Conservation (phyloP, 1,140 invertebrate genomes). For the Choristoneura fumiferana region DNA sequence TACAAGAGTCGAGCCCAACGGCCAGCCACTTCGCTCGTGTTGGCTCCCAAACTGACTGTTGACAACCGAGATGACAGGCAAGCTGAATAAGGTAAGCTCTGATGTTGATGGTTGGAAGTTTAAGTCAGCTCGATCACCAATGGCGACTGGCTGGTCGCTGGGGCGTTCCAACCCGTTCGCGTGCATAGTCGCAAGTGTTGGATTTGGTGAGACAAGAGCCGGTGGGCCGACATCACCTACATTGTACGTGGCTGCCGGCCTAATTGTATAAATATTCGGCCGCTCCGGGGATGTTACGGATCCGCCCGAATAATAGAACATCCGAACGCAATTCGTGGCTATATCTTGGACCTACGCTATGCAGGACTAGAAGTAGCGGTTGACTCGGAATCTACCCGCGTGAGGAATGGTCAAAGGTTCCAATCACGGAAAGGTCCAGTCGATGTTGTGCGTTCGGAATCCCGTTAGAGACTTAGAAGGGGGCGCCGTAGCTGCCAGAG, state of each 20-base stretch:
- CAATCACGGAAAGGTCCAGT: slow-evolving; percentile 4
- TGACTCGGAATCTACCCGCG: not conserved
- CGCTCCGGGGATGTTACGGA: slow-evolving; percentile 37
- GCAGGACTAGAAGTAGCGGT: slow-evolving; percentile 14
- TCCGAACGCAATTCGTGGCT: slow-evolving; percentile 7
- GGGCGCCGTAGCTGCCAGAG: slow-evolving; percentile 81
- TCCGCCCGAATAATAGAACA: slow-evolving; percentile 44
- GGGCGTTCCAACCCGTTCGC: slow-evolving; percentile 55
- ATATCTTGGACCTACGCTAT: slow-evolving; percentile 12
- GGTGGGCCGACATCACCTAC: slow-evolving; percentile 58
- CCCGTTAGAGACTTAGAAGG: slow-evolving; percentile 57
- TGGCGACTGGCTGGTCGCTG: slow-evolving; percentile 59
- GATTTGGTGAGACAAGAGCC: slow-evolving; percentile 42
- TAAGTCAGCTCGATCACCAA: slow-evolving; percentile 30
- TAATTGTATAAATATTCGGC: slow-evolving; percentile 55
- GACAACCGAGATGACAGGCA: slow-evolving; percentile 24
- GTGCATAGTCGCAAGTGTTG: slow-evolving; percentile 74
- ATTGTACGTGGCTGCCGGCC: slow-evolving; percentile 65
- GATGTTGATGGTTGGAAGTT: not conserved
- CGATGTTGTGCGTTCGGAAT: slow-evolving; percentile 28
- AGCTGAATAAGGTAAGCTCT: not conserved
- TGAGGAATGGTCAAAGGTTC: not conserved
- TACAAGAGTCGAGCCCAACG: slow-evolving; percentile 68
- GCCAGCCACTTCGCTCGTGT: slow-evolving; percentile 57
- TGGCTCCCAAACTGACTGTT: slow-evolving; percentile 28